Evolutionary conservation across 2,888 invertebrate genomes (phyloP), one percentile per base, ranked within the genome.

Genomic region (Hermaeophaga mercurialis): DNA sequence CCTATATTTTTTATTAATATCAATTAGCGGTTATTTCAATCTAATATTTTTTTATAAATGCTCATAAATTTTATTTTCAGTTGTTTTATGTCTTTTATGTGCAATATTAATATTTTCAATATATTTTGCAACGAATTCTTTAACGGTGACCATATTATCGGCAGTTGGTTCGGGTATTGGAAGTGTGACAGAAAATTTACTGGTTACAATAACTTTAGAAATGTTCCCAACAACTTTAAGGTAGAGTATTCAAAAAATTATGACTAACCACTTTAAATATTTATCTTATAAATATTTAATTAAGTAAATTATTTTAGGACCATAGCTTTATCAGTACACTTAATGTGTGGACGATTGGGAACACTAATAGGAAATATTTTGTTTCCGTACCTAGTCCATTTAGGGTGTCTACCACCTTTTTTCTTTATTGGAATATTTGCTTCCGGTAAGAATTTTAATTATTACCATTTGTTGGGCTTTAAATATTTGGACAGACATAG

Each of bases 361-460:
- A 87, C 89, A 3, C 81, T 89, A 41, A 75, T 83, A 2, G 90
- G 90, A 3, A 89, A 89, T 62, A 75, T 89, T 38, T 70, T 85
- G 1, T 90, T 90, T 70, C 89, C 90, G 0, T 78, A 85, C 14
- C 80, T 90, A 43, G 79, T 90, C 33, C 76, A 81, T 61, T 79
- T 82, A 22, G 89, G 89, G 22, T 90, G 90, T 68, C 75, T 85
- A 18, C 87, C 88, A 17, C 89, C 90, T 2, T 90, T 90, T 70
- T 73, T 87, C 45, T 84, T 86, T 73, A 84, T 90, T 48, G 84
- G 85, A 2, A 69, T 78, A 1, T 82, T 85, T 9, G 79, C 87
- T 61, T 67, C 83, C 59, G 78, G 89, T 89, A 79, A 78, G 67
- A 59, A 43, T 8, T 3, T 18, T 7, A 19, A 22, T 8, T 3